These are phyloP conservation scores for Limnodromus scolopaceus DNA, from an alignment of 2,797 vertebrate species.

Conservation along the genomic window DNA sequence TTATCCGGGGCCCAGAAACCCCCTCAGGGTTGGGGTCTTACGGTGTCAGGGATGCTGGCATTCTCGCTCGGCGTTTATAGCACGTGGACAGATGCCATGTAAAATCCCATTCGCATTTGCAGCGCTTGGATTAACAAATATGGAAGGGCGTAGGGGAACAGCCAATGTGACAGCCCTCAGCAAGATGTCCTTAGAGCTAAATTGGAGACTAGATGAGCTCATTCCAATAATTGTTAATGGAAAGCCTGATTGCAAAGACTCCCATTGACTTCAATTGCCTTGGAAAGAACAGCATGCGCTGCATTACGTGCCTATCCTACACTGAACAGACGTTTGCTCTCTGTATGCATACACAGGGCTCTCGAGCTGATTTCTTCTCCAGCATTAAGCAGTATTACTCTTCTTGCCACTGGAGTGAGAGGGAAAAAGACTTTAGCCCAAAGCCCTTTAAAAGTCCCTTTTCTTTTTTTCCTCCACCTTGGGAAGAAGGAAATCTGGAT, in stretches of 20 bases:
- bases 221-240: conserved; percentile 54
- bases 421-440: neutral
- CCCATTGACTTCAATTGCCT: conserved; percentile 11
- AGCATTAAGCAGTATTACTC: neutral
- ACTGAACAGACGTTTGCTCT: neutral
- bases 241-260: conserved; percentile 39
- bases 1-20: neutral
- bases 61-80: neutral
- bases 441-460: neutral
- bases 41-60: neutral
- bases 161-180: neutral
- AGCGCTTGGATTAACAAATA: conserved; percentile 40
- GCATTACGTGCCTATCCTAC: neutral
- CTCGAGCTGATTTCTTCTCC: neutral
- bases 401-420: neutral
- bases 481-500: neutral
- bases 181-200: conserved; percentile 47
- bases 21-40: neutral
- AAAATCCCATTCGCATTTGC: conserved; percentile 8
- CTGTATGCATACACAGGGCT: neutral
- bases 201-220: conserved; percentile 47
- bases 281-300: neutral
- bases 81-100: neutral
- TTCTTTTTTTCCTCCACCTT: neutral
- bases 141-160: conserved; percentile 38